Conservation (phyloP, 2,113 vertebrate genomes). For the Chloropsis hardwickii region DNA sequence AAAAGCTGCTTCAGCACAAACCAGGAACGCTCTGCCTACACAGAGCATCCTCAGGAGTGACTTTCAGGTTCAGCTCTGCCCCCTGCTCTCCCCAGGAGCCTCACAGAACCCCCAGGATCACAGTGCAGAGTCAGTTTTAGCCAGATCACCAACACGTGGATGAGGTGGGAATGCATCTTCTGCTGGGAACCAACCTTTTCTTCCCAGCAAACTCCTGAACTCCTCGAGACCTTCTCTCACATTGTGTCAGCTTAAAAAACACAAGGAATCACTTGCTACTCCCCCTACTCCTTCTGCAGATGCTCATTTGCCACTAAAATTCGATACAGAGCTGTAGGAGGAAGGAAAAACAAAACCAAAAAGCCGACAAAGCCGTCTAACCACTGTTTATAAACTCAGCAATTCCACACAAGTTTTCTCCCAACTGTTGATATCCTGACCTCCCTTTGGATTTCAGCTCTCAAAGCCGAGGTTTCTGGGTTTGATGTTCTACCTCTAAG, state of each 20-base stretch:
- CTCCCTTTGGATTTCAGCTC: background rate
- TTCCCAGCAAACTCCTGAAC: background rate
- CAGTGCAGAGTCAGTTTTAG: background rate
- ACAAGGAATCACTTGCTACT: background rate
- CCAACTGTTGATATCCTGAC: constrained; percentile 25
- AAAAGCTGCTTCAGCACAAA: background rate
- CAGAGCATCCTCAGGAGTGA: background rate
- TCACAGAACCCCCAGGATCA: background rate
- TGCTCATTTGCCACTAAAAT: background rate
- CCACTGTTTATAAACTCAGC: background rate
- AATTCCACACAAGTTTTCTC: accelerated
- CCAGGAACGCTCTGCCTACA: background rate
- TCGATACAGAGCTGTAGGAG: background rate
- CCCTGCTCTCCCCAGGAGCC: background rate
- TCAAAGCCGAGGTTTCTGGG: background rate
- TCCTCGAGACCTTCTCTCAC: accelerated
- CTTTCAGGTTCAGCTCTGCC: background rate
- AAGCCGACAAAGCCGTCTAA: background rate
- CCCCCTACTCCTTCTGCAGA: background rate
- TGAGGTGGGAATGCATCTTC: background rate
- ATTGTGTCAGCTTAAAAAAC: background rate
- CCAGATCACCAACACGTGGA: accelerated
- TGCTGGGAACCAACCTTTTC: background rate
- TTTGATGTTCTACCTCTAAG: background rate
- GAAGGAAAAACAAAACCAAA: background rate